phyloP scores from a whole-genome alignment of 2,888 invertebrate genomes.

The Gastrophysa polygoni region DNA sequence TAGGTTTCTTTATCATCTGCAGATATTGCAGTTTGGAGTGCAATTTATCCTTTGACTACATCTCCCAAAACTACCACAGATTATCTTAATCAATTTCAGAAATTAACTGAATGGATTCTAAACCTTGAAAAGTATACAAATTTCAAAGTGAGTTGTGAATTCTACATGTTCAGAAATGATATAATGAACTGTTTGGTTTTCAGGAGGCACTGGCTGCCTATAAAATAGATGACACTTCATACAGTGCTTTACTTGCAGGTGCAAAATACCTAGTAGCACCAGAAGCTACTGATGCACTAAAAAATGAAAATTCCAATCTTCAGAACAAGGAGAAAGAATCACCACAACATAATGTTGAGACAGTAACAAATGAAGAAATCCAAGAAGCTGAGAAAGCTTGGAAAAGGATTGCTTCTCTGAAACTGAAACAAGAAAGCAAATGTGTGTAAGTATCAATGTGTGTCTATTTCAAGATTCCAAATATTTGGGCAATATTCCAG shows the following conservation, averaged over 20 bases:
- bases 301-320: conserved; percentile 19
- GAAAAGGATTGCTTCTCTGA: conserved; percentile 48
- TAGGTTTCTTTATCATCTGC: conserved; percentile 69
- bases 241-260: conserved; percentile 48
- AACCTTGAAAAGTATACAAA: conserved; percentile 63
- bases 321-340: conserved; percentile 15
- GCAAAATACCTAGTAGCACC: conserved; percentile 47
- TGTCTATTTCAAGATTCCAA: too few species aligned
- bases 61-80: conserved; percentile 65
- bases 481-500: too few species aligned
- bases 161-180: not conserved
- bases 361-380: conserved; percentile 24
- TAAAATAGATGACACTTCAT: conserved; percentile 47
- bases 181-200: conserved; percentile 21
- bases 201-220: conserved; percentile 53
- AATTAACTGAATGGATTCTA: conserved; percentile 68
- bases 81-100: conserved; percentile 62
- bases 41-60: conserved; percentile 69
- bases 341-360: conserved; percentile 18
- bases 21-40: conserved; percentile 76
- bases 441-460: not conserved
- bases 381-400: conserved; percentile 25
- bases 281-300: conserved; percentile 23
- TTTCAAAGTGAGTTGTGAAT: conserved; percentile 59
- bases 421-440: conserved; percentile 39